Evolutionary conservation across 2,797 vertebrate genomes (phyloP).

Genomic region (Merluccius polli): DNA sequence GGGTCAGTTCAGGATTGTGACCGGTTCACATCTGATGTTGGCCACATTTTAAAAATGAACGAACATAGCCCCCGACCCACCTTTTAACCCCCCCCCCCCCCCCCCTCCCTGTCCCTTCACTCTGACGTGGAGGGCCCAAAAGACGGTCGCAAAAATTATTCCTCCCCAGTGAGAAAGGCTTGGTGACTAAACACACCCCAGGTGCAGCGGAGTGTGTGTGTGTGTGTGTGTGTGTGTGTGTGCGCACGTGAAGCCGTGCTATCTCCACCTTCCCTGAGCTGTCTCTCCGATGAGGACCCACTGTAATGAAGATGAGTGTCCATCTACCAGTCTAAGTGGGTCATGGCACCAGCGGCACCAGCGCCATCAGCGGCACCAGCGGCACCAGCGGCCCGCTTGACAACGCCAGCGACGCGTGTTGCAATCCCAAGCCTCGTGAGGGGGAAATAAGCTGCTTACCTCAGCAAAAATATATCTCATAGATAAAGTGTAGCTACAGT

Average conservation of each 20-base stretch:
- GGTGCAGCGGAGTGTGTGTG: neutral
- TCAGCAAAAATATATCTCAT: neutral
- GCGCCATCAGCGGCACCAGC: too few relatives aligned
- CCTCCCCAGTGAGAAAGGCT: neutral
- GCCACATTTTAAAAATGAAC: too few relatives aligned
- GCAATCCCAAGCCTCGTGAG: neutral
- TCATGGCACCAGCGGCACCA: neutral
- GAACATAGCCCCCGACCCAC: too few relatives aligned
- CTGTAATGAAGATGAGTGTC: slow-evolving; percentile 1
- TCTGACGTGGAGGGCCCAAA: too few relatives aligned
- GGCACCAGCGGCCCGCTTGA: neutral
- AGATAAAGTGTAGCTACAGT: neutral
- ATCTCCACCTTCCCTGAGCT: neutral
- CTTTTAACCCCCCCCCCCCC: too few relatives aligned
- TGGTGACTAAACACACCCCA: neutral
- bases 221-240: neutral
- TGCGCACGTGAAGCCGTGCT: neutral
- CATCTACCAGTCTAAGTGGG: neutral
- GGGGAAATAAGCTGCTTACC: neutral
- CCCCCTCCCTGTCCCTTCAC: too few relatives aligned
- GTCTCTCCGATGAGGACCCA: neutral
- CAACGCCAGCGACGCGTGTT: neutral
- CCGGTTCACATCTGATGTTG: too few relatives aligned
- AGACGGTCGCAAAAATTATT: neutral
- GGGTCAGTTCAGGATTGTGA: too few relatives aligned